Evolutionary conservation across 2,888 invertebrate genomes (phyloP).

Genomic region (Fabriciana adippe): DNA sequence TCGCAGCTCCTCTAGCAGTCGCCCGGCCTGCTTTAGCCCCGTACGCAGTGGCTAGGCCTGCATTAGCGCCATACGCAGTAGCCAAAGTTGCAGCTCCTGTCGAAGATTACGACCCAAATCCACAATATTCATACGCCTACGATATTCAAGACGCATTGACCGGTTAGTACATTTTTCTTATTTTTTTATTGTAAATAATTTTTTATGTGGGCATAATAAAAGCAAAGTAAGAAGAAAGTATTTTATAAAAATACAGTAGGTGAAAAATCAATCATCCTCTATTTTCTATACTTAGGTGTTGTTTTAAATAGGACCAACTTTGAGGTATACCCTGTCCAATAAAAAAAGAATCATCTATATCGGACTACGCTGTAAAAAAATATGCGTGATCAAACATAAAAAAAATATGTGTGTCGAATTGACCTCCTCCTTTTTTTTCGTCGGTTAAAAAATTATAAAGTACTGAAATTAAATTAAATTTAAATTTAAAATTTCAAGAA

Average conservation of each 20-base stretch:
- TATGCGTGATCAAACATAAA: too few relatives aligned
- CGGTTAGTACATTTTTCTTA: conserved; percentile 66
- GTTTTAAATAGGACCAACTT: too few relatives aligned
- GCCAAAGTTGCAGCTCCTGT: conserved; percentile 71
- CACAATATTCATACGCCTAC: conserved; percentile 86
- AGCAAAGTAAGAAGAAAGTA: too few relatives aligned
- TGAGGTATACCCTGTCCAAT: too few relatives aligned
- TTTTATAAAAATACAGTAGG: too few relatives aligned
- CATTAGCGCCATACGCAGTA: conserved; percentile 51
- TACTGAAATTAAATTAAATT: background rate
- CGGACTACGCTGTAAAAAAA: too few relatives aligned
- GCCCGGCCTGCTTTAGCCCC: conserved; percentile 38
- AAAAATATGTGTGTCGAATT: too few relatives aligned
- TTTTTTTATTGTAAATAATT: background rate
- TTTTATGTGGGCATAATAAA: too few relatives aligned
- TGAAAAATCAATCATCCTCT: too few relatives aligned
- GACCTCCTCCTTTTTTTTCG: too few relatives aligned
- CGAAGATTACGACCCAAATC: conserved; percentile 83
- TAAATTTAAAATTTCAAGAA: background rate
- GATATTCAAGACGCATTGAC: conserved; percentile 86
- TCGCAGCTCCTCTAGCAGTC: conserved; percentile 49
- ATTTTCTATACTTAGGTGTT: too few relatives aligned
- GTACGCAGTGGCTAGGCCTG: conserved; percentile 56
- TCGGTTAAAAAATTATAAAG: background rate
- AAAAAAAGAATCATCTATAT: too few relatives aligned